phyloP scores from a whole-genome alignment of 2,797 vertebrate species.

The Catharus ustulatus region DNA sequence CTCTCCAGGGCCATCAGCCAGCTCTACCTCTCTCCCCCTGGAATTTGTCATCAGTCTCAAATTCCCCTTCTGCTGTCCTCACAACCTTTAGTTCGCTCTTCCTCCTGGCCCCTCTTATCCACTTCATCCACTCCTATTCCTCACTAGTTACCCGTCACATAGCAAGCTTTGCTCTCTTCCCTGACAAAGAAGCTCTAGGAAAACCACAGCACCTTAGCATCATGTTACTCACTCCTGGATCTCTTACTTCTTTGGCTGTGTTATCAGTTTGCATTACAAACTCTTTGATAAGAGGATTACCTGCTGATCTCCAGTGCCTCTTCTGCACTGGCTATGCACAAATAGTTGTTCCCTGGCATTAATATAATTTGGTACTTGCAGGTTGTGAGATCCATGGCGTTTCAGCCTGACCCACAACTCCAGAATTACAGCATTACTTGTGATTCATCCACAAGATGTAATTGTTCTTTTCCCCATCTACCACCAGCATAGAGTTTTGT shows the following conservation, averaged over 20 bases:
- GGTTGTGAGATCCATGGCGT: not conserved
- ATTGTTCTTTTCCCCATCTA: not conserved
- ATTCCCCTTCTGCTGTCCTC: not conserved
- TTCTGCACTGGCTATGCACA: not conserved
- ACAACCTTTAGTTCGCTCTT: not conserved
- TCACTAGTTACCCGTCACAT: not conserved
- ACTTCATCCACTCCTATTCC: not conserved
- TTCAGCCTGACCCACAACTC: not conserved
- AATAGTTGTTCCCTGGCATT: not conserved
- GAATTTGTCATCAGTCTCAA: not conserved
- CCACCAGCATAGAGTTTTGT: not conserved
- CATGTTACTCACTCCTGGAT: not conserved
- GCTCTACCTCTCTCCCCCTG: not conserved
- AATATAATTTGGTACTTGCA: not conserved
- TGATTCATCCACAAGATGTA: not conserved
- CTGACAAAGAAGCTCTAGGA: not conserved
- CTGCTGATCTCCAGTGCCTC: not conserved
- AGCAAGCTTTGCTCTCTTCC: not conserved
- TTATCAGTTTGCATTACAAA: not conserved
- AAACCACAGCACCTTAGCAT: not conserved
- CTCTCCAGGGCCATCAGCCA: not conserved
- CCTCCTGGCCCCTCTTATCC: not conserved
- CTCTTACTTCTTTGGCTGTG: not conserved
- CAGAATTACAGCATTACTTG: not conserved
- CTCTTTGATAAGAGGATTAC: not conserved